phyloP scores from a whole-genome alignment of 2,113 vertebrate species.

The Ptychochromis oligacanthus region DNA sequence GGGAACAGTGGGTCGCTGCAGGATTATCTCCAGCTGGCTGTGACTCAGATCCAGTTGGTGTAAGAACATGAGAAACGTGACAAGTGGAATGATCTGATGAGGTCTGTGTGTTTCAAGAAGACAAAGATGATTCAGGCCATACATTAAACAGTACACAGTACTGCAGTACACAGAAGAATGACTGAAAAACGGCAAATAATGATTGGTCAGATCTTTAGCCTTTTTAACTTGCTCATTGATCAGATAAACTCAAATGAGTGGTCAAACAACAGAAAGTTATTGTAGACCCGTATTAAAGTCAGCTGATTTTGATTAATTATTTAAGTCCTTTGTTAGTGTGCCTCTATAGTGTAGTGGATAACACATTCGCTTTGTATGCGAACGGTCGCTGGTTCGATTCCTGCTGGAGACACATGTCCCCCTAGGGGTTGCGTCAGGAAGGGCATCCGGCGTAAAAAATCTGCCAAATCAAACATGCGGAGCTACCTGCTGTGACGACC shows the following conservation, averaged over 20 bases:
- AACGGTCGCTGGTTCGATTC: too few relatives aligned
- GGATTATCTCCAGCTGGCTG: conserved; percentile 45
- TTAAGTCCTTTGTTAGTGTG: too few relatives aligned
- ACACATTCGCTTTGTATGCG: too few relatives aligned
- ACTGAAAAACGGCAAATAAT: background rate
- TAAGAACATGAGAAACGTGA: conserved; percentile 41
- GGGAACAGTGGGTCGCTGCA: conserved; percentile 29
- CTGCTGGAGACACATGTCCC: too few relatives aligned
- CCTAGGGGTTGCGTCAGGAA: too few relatives aligned
- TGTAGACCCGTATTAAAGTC: background rate
- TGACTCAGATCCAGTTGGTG: conserved; percentile 43
- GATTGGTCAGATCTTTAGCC: background rate
- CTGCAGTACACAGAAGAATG: background rate
- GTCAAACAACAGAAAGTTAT: background rate
- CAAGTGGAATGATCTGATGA: conserved; percentile 34
- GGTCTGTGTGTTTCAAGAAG: conserved; percentile 12
- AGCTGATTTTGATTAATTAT: background rate
- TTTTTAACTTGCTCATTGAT: background rate
- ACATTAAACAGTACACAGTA: background rate
- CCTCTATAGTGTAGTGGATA: too few relatives aligned
- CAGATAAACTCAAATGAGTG: background rate
- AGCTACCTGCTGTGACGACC: too few relatives aligned
- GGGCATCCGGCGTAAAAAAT: too few relatives aligned
- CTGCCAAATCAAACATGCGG: too few relatives aligned
- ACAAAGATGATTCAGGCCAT: background rate